phyloP scores from a whole-genome alignment of 2,888 invertebrate species.

The Pteria penguin region DNA sequence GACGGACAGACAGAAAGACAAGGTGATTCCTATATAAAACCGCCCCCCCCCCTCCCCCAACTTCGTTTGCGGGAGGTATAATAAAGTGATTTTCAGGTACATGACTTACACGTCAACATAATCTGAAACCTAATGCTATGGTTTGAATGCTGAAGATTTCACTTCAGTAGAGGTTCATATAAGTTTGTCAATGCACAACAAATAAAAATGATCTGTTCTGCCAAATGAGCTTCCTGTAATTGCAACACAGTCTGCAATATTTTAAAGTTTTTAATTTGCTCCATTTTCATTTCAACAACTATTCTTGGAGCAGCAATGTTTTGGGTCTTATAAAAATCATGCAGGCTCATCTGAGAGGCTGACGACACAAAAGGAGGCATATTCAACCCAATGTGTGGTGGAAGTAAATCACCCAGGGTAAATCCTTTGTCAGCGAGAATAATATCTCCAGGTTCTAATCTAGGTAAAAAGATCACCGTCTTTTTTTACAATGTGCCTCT shows the following conservation, averaged over 20 bases:
- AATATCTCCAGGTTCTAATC: slow-evolving; percentile 8
- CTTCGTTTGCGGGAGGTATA: too few species aligned
- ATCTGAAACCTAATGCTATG: too few species aligned
- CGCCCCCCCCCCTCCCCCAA: too few species aligned
- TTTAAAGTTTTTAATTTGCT: slow-evolving; percentile 42
- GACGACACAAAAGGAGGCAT: slow-evolving; percentile 10
- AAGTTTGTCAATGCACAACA: slow-evolving; percentile 38
- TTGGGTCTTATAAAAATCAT: slow-evolving; percentile 34
- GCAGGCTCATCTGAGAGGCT: not conserved
- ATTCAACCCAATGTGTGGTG: slow-evolving; percentile 21
- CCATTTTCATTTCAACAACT: slow-evolving; percentile 48
- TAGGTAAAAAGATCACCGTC: slow-evolving; percentile 23
- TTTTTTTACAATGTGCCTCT: slow-evolving; percentile 23
- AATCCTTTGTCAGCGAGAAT: slow-evolving; percentile 24
- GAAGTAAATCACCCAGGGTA: slow-evolving; percentile 23
- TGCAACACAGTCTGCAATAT: slow-evolving; percentile 28
- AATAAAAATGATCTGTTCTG: slow-evolving; percentile 38
- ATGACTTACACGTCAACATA: too few species aligned
- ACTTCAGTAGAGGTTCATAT: slow-evolving; percentile 20
- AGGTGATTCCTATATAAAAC: too few species aligned
- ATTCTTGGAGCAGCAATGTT: slow-evolving; percentile 38
- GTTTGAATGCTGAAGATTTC: too few species aligned
- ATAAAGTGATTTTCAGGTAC: too few species aligned
- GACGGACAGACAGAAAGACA: too few species aligned
- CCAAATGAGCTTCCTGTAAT: slow-evolving; percentile 35